Evolutionary conservation across 2,113 vertebrate genomes (phyloP), one percentile per base, ranked within the genome.

Genomic region (Chloropsis cyanopogon): DNA sequence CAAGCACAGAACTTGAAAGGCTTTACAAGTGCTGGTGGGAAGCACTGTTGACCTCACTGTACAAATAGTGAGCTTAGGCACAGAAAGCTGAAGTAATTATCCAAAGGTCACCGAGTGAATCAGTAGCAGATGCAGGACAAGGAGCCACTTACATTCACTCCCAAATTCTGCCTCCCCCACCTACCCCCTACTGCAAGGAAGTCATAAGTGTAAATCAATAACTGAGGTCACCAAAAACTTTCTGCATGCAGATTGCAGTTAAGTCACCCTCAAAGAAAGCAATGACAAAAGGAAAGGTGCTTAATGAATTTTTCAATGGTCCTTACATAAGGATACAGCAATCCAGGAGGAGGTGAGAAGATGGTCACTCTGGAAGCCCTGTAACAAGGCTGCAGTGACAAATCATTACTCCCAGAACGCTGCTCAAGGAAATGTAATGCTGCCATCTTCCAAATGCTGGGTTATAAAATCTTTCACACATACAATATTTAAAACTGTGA

Each of bases 401-500:
- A 96, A 93, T 93, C 91, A 89, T 78, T 68, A 87, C n/a, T 93
- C 90, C 87, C 85, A 93, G 84, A 95, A 86, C 69, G 88, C 69
- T 86, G 92, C 82, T 96, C 86, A 95, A 93, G 78, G 77, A 96
- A 96, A 88, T 44, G 80, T 78, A 97, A 97, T 66, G 63, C 79
- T 95, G 73, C 82, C 31, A 6, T 88, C 97, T 96, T 86, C 95
- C 94, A 97, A 97, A 97, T 83, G 92, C 90, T 88, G 46, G 90
- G 96, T 94, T 95, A 92, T 85, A 97, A 96, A 97, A 96, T 75
- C 85, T 95, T 97, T 95, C 87, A 94, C 82, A 94, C 54, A 82
- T 59, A 76, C 69, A 88, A 93, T 95, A 97, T 97, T 97, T 97
- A 96, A 96, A 97, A 95, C 61, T 2, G 3, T 79, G 95, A 96